Evolutionary conservation across 2,888 invertebrate species (phyloP).

Genomic region (Junonia oenone): DNA sequence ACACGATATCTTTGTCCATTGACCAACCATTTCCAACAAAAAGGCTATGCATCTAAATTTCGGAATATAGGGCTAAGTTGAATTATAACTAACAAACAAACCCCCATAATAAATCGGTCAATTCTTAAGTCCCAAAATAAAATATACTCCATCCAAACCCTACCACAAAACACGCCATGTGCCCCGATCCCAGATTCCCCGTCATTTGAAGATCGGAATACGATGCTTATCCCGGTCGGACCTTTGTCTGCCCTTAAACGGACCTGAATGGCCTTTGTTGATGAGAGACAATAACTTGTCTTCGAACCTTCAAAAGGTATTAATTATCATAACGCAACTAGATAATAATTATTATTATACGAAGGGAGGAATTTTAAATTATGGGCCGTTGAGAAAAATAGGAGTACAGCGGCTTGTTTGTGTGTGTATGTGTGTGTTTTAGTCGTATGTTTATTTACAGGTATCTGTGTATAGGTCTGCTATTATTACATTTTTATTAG

Average conservation of each 20-base stretch:
- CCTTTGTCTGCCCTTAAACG: slow-evolving; percentile 71
- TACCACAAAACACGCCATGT: slow-evolving; percentile 17
- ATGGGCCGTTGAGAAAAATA: neutral
- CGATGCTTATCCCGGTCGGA: slow-evolving; percentile 60
- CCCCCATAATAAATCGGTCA: neutral
- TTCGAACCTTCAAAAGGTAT: slow-evolving; percentile 49
- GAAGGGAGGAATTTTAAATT: neutral
- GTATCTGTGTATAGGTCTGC: too few species aligned
- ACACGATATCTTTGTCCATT: too few species aligned
- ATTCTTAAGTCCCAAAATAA: too few species aligned
- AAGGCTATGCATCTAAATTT: too few species aligned
- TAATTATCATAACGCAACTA: slow-evolving; percentile 57
- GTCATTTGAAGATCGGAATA: slow-evolving; percentile 60
- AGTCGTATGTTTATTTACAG: too few species aligned
- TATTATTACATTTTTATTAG: too few species aligned
- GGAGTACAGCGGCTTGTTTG: too few species aligned
- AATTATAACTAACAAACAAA: too few species aligned
- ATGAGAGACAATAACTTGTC: slow-evolving; percentile 50
- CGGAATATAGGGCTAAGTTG: too few species aligned
- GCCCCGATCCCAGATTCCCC: slow-evolving; percentile 29
- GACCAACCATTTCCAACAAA: too few species aligned
- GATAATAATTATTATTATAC: slow-evolving; percentile 6
- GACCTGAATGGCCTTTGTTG: slow-evolving; percentile 62
- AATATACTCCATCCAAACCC: too few species aligned
- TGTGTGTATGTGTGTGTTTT: too few species aligned